Percentiles rank a stretch among this genome's conserved stretches.
phyloP scores from a whole-genome alignment of 2,888 invertebrate species.

The Malthinus seriepunctatus region DNA sequence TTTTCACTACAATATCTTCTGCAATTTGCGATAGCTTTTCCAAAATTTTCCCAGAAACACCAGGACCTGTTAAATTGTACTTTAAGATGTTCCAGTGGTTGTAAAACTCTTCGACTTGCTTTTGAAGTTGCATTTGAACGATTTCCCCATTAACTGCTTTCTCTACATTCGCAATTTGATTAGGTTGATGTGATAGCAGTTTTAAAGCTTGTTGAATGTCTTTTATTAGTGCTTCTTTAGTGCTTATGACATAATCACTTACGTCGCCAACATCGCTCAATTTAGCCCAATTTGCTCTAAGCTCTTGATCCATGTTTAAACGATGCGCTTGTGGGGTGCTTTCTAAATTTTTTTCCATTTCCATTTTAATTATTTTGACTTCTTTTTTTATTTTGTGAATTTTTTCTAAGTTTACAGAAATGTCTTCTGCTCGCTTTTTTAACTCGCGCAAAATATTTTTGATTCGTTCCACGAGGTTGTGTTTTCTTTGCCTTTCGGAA shows the following conservation, averaged over 20 bases:
- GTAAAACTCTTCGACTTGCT: constrained; percentile 23
- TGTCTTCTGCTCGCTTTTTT: constrained; percentile 29
- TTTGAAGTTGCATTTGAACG: constrained; percentile 5
- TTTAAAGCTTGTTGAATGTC: constrained; percentile 30
- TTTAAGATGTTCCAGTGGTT: constrained; percentile 24
- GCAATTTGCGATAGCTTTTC: constrained; percentile 8
- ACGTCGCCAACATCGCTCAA: constrained; percentile 25
- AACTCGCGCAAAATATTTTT: constrained; percentile 30
- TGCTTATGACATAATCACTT: constrained; percentile 18
- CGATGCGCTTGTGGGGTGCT: constrained; percentile 17
- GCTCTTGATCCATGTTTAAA: constrained; percentile 27
- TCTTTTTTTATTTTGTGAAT: constrained; percentile 27
- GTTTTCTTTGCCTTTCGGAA: constrained; percentile 20
- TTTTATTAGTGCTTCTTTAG: constrained; percentile 26
- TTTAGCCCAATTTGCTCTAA: constrained; percentile 28
- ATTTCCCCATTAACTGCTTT: not conserved
- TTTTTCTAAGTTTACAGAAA: constrained; percentile 17
- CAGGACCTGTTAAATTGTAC: constrained; percentile 12
- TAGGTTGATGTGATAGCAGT: constrained; percentile 17
- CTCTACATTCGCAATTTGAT: not conserved
- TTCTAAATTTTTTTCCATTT: constrained; percentile 20
- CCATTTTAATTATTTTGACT: constrained; percentile 19
- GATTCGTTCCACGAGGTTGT: constrained; percentile 20
- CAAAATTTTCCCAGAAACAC: constrained; percentile 1
- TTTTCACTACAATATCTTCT: not conserved